Evolutionary conservation across 1,140 invertebrate species (phyloP).

Genomic region (Plectrocnemia conspersa): DNA sequence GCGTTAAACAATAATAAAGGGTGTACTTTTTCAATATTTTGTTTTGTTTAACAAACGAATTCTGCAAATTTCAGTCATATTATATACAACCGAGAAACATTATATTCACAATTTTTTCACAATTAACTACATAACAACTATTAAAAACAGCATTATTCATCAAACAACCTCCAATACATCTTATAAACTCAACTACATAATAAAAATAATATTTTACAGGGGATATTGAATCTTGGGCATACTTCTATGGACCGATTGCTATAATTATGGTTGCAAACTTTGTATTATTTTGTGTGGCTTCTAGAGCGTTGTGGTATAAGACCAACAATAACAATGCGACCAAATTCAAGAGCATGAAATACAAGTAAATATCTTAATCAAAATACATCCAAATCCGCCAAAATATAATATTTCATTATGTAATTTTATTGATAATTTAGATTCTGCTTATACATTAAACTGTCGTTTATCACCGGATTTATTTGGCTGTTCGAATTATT

Average conservation of each 20-base stretch:
- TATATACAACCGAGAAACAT: too few relatives aligned
- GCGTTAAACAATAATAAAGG: too few relatives aligned
- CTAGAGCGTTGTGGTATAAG: conserved; percentile 52
- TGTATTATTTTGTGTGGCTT: conserved; percentile 54
- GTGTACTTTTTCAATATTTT: too few relatives aligned
- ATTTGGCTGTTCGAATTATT: conserved; percentile 66
- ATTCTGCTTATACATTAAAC: conserved; percentile 60
- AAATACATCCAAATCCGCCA: not conserved
- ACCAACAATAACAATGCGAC: conserved; percentile 49
- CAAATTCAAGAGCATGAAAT: conserved; percentile 53
- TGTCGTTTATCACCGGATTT: conserved; percentile 68
- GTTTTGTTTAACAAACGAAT: too few relatives aligned
- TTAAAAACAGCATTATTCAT: too few relatives aligned
- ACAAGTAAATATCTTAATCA: conserved; percentile 47
- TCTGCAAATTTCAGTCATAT: too few relatives aligned
- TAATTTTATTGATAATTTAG: conserved; percentile 58
- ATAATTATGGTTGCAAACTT: conserved; percentile 55
- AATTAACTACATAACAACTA: too few relatives aligned
- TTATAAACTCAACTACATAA: too few relatives aligned
- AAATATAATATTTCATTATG: conserved; percentile 24
- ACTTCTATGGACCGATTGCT: conserved; percentile 62
- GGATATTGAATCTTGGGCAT: conserved; percentile 53
- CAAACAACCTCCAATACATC: too few relatives aligned
- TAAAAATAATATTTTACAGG: too few relatives aligned
- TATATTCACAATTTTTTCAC: too few relatives aligned